A percentile compares a stretch with the other conserved stretches of the same genome.
Conservation (phyloP, 2,888 invertebrate species). For the Lasioglossum morio region DNA sequence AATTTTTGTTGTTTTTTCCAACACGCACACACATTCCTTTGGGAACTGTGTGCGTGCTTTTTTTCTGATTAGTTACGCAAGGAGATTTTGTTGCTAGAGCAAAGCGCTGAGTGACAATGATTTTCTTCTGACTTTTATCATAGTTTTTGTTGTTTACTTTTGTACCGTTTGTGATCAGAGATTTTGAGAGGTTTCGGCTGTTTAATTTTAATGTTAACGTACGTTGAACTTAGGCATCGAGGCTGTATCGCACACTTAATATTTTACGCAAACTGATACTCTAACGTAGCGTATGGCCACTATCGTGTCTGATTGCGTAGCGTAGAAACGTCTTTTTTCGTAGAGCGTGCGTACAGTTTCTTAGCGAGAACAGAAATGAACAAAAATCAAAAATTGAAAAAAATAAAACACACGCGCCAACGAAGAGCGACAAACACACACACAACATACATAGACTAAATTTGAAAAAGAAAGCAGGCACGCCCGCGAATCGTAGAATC, state of each 20-base stretch:
- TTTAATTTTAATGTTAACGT: slow-evolving; percentile 34
- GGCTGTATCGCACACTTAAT: slow-evolving; percentile 48
- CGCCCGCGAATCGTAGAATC: slow-evolving; percentile 64
- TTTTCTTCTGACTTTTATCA: neutral
- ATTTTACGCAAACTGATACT: slow-evolving; percentile 53
- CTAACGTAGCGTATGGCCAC: slow-evolving; percentile 61
- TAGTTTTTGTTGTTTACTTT: neutral
- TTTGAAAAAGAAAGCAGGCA: slow-evolving; percentile 33
- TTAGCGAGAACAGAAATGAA: neutral
- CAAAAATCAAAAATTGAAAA: neutral
- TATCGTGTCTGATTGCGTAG: slow-evolving; percentile 26
- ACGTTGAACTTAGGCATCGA: slow-evolving; percentile 49
- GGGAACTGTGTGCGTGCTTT: neutral
- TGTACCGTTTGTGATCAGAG: slow-evolving; percentile 16
- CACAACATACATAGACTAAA: slow-evolving; percentile 7
- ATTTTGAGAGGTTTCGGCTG: slow-evolving; percentile 41
- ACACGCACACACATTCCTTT: neutral
- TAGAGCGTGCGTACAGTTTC: slow-evolving; percentile 31
- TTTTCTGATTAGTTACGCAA: slow-evolving; percentile 36
- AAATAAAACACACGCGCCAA: slow-evolving; percentile 6
- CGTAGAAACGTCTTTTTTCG: slow-evolving; percentile 28
- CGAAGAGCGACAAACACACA: neutral
- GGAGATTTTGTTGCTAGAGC: slow-evolving; percentile 44
- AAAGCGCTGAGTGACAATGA: slow-evolving; percentile 25
- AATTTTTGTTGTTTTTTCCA: neutral